A percentile compares a stretch with the other conserved stretches of the same genome.
Evolutionary conservation across 2,113 vertebrate genomes (phyloP).

Genomic region (Chaetops frenatus): DNA sequence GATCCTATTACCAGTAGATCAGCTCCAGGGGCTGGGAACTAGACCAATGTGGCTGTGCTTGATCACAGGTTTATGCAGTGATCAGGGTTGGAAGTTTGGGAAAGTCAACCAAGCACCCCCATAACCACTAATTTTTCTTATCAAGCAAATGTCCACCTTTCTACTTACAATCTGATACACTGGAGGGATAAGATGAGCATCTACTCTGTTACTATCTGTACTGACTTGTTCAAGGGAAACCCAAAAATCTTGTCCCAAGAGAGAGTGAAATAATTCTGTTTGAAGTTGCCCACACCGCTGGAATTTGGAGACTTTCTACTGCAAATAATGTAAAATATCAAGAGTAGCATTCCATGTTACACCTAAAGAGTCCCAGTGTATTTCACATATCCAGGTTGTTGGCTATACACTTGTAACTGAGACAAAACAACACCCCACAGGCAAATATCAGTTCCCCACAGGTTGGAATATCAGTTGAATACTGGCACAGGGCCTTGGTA

Average conservation of each 20-base stretch:
- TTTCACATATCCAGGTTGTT: background rate
- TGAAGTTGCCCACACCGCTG: background rate
- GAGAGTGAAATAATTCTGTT: background rate
- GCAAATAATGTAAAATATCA: background rate
- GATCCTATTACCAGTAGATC: fast-evolving
- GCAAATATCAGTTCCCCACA: too few relatives aligned
- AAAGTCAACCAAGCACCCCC: background rate
- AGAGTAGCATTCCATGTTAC: background rate
- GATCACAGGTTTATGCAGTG: fast-evolving
- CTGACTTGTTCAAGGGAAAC: background rate
- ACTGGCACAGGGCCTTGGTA: background rate
- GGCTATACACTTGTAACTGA: background rate
- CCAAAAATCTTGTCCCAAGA: background rate
- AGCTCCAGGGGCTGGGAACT: background rate
- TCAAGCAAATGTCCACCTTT: background rate
- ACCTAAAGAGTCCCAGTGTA: background rate
- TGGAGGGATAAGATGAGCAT: background rate
- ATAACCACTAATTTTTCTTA: background rate
- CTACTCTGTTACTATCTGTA: background rate
- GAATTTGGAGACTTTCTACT: background rate
- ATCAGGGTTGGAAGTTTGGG: background rate
- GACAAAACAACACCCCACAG: background rate
- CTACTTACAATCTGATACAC: background rate
- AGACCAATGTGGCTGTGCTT: background rate
- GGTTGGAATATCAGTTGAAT: background rate